Evolutionary conservation across 2,797 vertebrate genomes (phyloP).

Genomic region (Characodon lateralis): DNA sequence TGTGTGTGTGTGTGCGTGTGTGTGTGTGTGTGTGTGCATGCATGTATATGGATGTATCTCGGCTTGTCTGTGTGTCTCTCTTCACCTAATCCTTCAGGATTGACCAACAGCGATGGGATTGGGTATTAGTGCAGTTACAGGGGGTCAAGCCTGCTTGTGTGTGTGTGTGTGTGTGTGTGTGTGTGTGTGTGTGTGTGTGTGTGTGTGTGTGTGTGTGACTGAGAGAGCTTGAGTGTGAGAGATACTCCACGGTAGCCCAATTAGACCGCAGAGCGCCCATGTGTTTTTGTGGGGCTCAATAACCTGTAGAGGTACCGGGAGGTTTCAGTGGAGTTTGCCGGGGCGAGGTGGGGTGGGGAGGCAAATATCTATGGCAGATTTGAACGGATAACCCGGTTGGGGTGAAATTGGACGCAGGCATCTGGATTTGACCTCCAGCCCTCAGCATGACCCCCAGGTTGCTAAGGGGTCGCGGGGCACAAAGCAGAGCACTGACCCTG

Average conservation of each 20-base stretch:
- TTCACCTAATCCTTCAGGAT: constrained; percentile 77
- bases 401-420: constrained; percentile 83
- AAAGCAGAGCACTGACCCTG: constrained; percentile 82
- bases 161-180: constrained; percentile 12
- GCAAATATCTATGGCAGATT: constrained; percentile 75
- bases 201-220: constrained; percentile 11
- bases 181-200: constrained; percentile 19
- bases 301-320: constrained; percentile 59
- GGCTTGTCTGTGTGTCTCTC: constrained; percentile 70
- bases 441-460: constrained; percentile 75
- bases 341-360: constrained; percentile 5
- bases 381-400: constrained; percentile 74
- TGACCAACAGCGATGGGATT: constrained; percentile 70
- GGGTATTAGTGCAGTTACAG: constrained; percentile 78
- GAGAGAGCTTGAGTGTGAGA: constrained; percentile 50
- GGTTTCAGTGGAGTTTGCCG: constrained; percentile 20
- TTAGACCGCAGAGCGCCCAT: constrained; percentile 61
- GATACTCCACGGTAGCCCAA: constrained; percentile 65
- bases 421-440: constrained; percentile 81
- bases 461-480: constrained; percentile 77
- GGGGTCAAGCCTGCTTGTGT: constrained; percentile 50
- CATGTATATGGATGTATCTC: constrained; percentile 28
- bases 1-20: constrained; percentile 29
- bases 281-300: constrained; percentile 52
- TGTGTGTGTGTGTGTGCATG: constrained; percentile 17